These are phyloP conservation scores for Phytoseiulus persimilis DNA, from an alignment of 2,888 invertebrate species.

Conservation along the genomic window DNA sequence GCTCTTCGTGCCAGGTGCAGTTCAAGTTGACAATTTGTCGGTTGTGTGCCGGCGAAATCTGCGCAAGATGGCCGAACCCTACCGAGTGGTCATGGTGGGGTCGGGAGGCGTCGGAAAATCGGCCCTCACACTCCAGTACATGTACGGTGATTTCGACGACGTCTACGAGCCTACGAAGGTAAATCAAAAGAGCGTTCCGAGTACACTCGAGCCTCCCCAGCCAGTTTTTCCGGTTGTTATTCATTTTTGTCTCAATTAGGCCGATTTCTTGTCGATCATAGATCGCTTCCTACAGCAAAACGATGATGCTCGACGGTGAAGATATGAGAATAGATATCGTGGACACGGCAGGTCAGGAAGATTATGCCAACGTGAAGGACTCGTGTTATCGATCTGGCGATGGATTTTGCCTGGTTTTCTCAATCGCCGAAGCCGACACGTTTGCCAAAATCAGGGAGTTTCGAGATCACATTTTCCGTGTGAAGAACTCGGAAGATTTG, in stretches of 20 bases:
- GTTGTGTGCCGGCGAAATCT: no score
- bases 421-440: slow-evolving; percentile 96
- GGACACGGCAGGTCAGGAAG: slow-evolving; percentile 98
- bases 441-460: slow-evolving; percentile 97
- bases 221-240: no score
- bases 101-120: slow-evolving; percentile 99
- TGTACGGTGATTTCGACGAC: slow-evolving; percentile 99
- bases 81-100: slow-evolving; percentile 97
- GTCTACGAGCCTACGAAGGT: slow-evolving; percentile 93
- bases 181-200: not conserved
- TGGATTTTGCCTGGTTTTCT: slow-evolving; percentile 97
- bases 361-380: slow-evolving; percentile 93
- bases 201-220: no score
- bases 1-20: not conserved
- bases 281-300: slow-evolving; percentile 87
- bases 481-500: slow-evolving; percentile 95
- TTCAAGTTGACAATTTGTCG: no score
- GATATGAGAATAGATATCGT: slow-evolving; percentile 98
- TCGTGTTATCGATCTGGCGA: slow-evolving; percentile 99
- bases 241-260: not conserved
- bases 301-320: slow-evolving; percentile 95
- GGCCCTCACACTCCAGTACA: slow-evolving; percentile 93
- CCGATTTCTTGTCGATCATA: slow-evolving; percentile 53
- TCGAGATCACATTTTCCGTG: slow-evolving; percentile 92
- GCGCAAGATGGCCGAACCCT: not conserved